A percentile compares a stretch with the other conserved stretches of the same genome.
Conservation (phyloP, 2,888 invertebrate species). For the Caenorhabditis sulstoni region DNA sequence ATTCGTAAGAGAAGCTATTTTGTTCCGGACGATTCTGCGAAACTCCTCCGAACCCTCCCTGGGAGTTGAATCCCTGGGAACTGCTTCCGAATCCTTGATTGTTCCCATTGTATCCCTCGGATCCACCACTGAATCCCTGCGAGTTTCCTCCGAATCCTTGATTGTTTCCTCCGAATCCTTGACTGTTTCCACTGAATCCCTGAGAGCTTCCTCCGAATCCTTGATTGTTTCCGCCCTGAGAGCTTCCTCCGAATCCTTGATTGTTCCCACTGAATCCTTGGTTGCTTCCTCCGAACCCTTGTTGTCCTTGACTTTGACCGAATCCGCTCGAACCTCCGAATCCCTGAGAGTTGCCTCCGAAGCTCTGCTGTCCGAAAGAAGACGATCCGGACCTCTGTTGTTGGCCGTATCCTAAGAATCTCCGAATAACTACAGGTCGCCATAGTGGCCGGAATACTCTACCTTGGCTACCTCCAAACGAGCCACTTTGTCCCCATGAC, state of each 20-base stretch:
- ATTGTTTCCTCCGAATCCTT: constrained; percentile 23
- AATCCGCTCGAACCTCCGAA: no score
- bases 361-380: constrained; percentile 6
- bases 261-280: constrained; percentile 15
- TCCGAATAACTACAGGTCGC: constrained; percentile 31
- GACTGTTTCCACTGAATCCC: constrained; percentile 3
- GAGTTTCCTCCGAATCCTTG: constrained; percentile 8
- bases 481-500: constrained; percentile 41
- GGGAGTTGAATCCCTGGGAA: constrained; percentile 1
- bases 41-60: constrained; percentile 10
- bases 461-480: constrained; percentile 37
- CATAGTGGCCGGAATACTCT: constrained; percentile 28
- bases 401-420: constrained; percentile 41
- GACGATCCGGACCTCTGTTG: neutral
- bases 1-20: neutral
- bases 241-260: constrained; percentile 13
- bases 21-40: constrained; percentile 12
- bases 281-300: neutral
- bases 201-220: constrained; percentile 17
- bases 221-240: constrained; percentile 12
- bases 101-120: neutral
- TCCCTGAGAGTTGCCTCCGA: constrained; percentile 2
- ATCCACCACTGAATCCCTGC: neutral
- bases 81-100: constrained; percentile 9
- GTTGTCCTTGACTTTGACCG: constrained; percentile 6